These are phyloP conservation scores for Hyposmocoma kahamanoa DNA, from an alignment of 1,140 invertebrate species.

Conservation along the genomic window DNA sequence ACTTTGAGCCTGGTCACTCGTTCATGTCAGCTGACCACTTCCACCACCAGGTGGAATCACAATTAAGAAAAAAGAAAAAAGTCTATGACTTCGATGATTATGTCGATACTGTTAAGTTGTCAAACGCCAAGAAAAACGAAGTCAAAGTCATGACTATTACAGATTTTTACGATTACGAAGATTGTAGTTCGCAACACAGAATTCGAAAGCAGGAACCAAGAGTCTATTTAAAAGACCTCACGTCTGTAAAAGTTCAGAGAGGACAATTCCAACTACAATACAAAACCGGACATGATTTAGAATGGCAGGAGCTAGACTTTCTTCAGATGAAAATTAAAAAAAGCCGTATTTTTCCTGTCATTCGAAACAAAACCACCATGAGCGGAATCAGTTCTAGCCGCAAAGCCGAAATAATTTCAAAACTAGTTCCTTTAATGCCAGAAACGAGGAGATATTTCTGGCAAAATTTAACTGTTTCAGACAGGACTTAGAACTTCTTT, in stretches of 20 bases:
- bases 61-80: conserved; percentile 23
- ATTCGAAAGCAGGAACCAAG: neutral
- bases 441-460: neutral
- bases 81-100: conserved; percentile 41
- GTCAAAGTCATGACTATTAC: neutral
- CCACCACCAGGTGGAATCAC: conserved; percentile 36
- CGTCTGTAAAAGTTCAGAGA: neutral
- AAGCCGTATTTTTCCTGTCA: neutral
- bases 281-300: neutral
- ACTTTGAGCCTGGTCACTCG: conserved; percentile 13
- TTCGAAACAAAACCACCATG: neutral
- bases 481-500: too few relatives aligned
- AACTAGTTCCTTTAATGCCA: neutral
- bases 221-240: neutral
- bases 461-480: neutral
- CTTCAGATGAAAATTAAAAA: neutral
- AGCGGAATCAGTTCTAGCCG: neutral
- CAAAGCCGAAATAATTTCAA: neutral
- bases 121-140: conserved; percentile 2
- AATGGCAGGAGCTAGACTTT: neutral
- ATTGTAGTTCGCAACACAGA: neutral
- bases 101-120: conserved; percentile 4
- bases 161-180: neutral
- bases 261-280: neutral
- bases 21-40: conserved; percentile 27